Percentiles rank a stretch among this genome's conserved stretches.
Conservation (phyloP, 2,797 vertebrate species). For the Tapirus indicus region DNA sequence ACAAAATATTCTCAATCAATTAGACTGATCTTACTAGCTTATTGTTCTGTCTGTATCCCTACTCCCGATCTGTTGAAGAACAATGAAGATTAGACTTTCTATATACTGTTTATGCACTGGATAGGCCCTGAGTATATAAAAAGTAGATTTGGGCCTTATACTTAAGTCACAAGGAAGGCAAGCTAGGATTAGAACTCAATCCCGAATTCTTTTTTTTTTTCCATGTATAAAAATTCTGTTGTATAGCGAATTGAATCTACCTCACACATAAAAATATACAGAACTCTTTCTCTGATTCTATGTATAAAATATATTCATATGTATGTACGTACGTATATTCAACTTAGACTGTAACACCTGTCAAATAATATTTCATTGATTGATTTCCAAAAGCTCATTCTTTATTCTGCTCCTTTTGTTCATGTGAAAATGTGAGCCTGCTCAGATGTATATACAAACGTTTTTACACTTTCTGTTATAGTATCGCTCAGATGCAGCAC, state of each 20-base stretch:
- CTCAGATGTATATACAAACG: background rate
- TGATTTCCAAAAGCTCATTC: slow-evolving; percentile 13
- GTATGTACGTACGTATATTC: background rate
- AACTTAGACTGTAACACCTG: background rate
- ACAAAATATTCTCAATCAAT: slow-evolving; percentile 16
- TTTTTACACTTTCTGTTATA: slow-evolving; percentile 15
- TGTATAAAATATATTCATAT: background rate
- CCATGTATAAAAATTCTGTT: slow-evolving; percentile 19
- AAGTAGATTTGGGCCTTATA: slow-evolving; percentile 10
- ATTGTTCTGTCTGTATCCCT: background rate
- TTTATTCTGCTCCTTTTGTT: slow-evolving; percentile 39
- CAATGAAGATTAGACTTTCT: background rate
- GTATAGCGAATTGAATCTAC: background rate
- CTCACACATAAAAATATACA: slow-evolving; percentile 7
- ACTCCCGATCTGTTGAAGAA: background rate
- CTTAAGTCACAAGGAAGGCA: slow-evolving; percentile 22
- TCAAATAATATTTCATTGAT: slow-evolving; percentile 7
- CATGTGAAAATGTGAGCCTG: slow-evolving; percentile 22
- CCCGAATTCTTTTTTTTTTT: slow-evolving; percentile 10
- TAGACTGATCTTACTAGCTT: background rate
- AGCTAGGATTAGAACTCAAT: slow-evolving; percentile 28
- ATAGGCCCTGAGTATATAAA: background rate
- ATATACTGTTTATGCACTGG: background rate
- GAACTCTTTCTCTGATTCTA: background rate
- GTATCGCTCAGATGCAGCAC: background rate